Percentiles rank a stretch among this genome's conserved stretches.
Evolutionary conservation across 2,113 vertebrate species (phyloP).

Genomic region (Chroicocephalus ridibundus): DNA sequence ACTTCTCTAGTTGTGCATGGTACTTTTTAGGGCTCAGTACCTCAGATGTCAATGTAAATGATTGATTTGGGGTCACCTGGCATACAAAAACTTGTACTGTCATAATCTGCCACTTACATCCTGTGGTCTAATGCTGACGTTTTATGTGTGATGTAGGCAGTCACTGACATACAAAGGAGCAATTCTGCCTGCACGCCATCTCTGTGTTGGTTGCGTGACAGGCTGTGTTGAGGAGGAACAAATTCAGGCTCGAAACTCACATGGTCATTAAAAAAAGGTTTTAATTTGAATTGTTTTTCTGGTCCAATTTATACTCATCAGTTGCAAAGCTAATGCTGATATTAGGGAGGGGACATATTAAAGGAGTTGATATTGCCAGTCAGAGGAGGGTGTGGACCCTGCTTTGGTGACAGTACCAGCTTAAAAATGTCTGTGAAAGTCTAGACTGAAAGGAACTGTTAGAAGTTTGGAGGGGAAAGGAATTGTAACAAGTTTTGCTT

Average conservation of each 20-base stretch:
- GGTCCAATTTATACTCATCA: neutral
- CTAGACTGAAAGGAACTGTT: neutral
- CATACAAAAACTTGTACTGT: neutral
- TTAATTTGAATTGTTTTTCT: neutral
- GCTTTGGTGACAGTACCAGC: neutral
- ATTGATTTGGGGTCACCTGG: neutral
- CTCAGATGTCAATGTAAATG: neutral
- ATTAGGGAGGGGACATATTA: neutral
- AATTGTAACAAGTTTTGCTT: neutral
- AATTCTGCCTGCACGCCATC: neutral
- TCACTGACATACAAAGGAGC: neutral
- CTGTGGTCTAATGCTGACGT: neutral
- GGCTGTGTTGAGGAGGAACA: neutral
- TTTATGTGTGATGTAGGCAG: neutral
- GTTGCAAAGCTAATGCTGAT: neutral
- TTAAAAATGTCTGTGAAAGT: neutral
- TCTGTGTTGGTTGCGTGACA: neutral
- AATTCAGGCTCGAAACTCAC: neutral
- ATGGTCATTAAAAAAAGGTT: neutral
- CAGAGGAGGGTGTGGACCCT: neutral
- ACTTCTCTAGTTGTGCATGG: neutral
- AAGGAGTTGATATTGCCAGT: neutral
- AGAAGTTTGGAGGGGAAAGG: neutral
- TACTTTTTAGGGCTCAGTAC: neutral
- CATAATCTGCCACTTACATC: neutral